Evolutionary conservation across 1,140 invertebrate species (phyloP).

Genomic region (Babylonia areolata): DNA sequence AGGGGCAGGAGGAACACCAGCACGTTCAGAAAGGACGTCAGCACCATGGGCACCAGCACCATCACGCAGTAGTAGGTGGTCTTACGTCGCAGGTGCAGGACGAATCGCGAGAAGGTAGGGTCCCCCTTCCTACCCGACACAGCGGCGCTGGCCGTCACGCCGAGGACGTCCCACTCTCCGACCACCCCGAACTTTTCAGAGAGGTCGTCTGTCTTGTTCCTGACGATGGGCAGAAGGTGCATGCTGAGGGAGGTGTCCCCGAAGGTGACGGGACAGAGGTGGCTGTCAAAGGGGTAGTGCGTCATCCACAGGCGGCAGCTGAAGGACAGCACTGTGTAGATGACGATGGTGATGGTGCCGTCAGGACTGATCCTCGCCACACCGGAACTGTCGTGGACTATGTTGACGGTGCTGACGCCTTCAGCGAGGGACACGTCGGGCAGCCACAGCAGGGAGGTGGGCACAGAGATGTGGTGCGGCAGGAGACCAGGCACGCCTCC

Average conservation of each 20-base stretch:
- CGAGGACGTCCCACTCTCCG: background rate
- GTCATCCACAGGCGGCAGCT: background rate
- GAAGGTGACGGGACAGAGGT: background rate
- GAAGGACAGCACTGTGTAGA: background rate
- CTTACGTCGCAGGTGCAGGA: slow-evolving; percentile 88
- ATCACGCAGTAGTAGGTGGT: slow-evolving; percentile 88
- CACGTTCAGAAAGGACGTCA: slow-evolving; percentile 78
- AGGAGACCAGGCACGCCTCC: background rate
- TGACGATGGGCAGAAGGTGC: background rate
- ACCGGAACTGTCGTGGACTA: background rate
- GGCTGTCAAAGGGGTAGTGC: background rate
- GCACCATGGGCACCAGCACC: slow-evolving; percentile 78
- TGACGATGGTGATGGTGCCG: background rate
- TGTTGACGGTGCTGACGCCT: too few relatives aligned
- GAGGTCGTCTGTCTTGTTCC: too few relatives aligned
- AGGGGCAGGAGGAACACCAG: slow-evolving; percentile 79
- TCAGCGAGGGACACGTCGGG: background rate
- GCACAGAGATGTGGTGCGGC: background rate
- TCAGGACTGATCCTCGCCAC: background rate
- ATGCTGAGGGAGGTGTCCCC: background rate
- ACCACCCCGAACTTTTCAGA: background rate
- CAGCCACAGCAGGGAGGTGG: background rate
- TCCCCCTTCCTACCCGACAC: too few relatives aligned
- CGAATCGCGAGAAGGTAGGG: slow-evolving; percentile 59
- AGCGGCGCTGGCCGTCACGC: too few relatives aligned